phyloP scores from a whole-genome alignment of 2,113 vertebrate genomes.

The Elgaria multicarinata region DNA sequence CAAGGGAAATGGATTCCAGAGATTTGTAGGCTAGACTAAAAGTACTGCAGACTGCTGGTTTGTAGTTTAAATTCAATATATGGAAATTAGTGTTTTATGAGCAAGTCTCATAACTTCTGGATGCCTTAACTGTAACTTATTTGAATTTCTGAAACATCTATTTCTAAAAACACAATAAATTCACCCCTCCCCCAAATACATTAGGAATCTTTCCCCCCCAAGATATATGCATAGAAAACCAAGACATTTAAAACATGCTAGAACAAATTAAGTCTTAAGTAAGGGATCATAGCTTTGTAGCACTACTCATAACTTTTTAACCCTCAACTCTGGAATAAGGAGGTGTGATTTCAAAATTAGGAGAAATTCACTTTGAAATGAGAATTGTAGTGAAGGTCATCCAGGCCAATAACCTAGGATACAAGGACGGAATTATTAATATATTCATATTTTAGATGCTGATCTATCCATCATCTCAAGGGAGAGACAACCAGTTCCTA shows the following conservation, averaged over 20 bases:
- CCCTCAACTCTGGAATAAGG: background rate
- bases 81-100: conserved; percentile 66
- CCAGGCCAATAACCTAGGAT: background rate
- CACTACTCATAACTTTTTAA: background rate
- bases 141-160: conserved; percentile 60
- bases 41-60: conserved; percentile 51
- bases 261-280: conserved; percentile 45
- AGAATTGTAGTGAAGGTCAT: background rate
- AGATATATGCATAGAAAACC: conserved; percentile 35
- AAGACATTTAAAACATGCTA: conserved; percentile 48
- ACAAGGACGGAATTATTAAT: background rate
- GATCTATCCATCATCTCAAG: background rate
- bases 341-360: background rate
- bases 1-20: conserved; percentile 66
- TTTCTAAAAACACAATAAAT: conserved; percentile 64
- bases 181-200: conserved; percentile 55
- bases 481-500: background rate
- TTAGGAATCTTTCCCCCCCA: background rate
- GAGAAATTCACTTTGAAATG: background rate
- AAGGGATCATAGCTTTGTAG: background rate
- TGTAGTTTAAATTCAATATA: conserved; percentile 58
- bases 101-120: conserved; percentile 53
- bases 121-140: conserved; percentile 49
- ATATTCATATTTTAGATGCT: background rate
- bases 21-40: conserved; percentile 60